phyloP scores from a whole-genome alignment of 2,888 invertebrate species.

The Hofmannophila pseudospretella region DNA sequence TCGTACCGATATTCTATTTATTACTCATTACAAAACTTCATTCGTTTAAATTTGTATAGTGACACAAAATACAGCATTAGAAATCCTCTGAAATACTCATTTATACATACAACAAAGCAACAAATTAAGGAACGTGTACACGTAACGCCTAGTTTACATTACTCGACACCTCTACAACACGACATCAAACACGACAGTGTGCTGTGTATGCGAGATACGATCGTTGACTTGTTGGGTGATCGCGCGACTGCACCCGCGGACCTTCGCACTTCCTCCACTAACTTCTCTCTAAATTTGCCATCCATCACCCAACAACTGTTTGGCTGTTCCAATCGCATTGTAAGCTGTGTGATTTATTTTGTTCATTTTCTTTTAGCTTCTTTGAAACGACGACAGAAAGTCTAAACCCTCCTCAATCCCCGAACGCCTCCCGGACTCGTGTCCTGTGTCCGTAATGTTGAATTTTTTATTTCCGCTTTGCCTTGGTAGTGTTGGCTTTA shows the following conservation, averaged over 20 bases:
- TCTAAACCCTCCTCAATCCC: conserved; percentile 37
- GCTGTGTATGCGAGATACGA: conserved; percentile 67
- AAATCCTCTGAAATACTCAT: too few species aligned
- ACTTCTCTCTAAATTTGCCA: conserved; percentile 36
- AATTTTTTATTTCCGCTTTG: conserved; percentile 67
- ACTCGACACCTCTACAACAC: not conserved
- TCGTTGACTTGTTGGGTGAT: conserved; percentile 64
- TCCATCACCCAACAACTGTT: conserved; percentile 72
- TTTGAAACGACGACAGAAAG: conserved; percentile 21
- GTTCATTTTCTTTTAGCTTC: conserved; percentile 63
- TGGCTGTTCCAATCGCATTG: conserved; percentile 68
- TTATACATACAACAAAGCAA: too few species aligned
- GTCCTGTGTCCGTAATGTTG: conserved; percentile 76
- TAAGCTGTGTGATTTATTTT: conserved; percentile 69
- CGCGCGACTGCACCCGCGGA: conserved; percentile 55
- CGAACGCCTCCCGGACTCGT: conserved; percentile 71
- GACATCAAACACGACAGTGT: conserved; percentile 21
- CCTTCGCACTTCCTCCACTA: conserved; percentile 38
- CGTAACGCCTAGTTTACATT: not conserved
- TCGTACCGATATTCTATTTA: too few species aligned
- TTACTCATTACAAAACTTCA: too few species aligned
- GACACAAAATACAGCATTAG: too few species aligned
- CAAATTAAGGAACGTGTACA: too few species aligned
- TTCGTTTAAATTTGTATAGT: too few species aligned
- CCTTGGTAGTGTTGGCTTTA: conserved; percentile 75